Percentiles rank a stretch among this genome's conserved stretches.
Evolutionary conservation across 2,888 invertebrate genomes (phyloP).

Genomic region (Heliothis peltigera): DNA sequence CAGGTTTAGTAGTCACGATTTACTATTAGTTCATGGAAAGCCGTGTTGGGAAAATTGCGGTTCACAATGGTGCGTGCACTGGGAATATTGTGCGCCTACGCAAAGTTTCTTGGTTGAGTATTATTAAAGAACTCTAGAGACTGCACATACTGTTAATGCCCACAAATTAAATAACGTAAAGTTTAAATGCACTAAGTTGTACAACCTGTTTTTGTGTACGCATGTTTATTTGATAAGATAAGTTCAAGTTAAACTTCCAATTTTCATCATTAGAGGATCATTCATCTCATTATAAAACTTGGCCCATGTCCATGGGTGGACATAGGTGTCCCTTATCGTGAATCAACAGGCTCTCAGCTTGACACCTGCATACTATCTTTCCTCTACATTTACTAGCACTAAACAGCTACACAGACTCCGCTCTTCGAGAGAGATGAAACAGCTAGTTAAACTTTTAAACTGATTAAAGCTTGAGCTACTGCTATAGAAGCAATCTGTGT

Average conservation of each 20-base stretch:
- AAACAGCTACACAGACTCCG: background rate
- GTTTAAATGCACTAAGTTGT: background rate
- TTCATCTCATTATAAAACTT: too few species aligned
- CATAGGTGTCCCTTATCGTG: too few species aligned
- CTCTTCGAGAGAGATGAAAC: background rate
- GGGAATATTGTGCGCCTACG: conserved; percentile 28
- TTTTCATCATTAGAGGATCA: background rate
- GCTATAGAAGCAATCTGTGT: conserved; percentile 27
- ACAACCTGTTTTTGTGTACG: background rate
- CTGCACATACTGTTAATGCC: too few species aligned
- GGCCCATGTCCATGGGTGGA: too few species aligned
- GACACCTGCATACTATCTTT: background rate
- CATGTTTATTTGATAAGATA: background rate
- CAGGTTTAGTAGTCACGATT: conserved; percentile 35
- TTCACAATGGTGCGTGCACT: conserved; percentile 2
- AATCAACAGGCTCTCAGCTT: too few species aligned
- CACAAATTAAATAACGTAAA: background rate
- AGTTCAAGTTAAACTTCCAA: background rate
- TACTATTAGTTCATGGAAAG: conserved; percentile 28
- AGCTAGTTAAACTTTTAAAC: conserved; percentile 33
- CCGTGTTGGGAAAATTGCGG: conserved; percentile 9
- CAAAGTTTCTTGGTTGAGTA: too few species aligned
- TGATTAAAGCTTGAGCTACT: conserved; percentile 29
- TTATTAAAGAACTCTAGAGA: too few species aligned
- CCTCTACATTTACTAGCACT: background rate